These are phyloP conservation scores for Muraenolepis orangiensis DNA, from an alignment of 2,797 vertebrate species.

Conservation along the genomic window DNA sequence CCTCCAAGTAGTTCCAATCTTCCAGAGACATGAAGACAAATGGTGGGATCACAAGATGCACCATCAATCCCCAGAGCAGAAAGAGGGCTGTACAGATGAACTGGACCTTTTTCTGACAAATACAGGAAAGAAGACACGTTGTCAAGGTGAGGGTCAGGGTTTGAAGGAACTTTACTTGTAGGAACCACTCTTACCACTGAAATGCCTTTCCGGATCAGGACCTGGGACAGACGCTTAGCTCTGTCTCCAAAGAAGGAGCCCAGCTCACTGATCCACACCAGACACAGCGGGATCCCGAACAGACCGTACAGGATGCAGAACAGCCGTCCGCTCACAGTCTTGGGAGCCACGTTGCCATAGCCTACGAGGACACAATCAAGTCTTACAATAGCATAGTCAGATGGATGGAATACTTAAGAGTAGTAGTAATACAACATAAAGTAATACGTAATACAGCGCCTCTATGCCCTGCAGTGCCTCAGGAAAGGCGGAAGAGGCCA, in stretches of 20 bases:
- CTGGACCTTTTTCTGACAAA: slow-evolving; percentile 86
- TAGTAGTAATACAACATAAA: no score
- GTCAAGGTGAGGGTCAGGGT: background rate
- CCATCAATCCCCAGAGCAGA: slow-evolving; percentile 89
- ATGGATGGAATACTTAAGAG: no score
- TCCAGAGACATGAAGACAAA: slow-evolving; percentile 89
- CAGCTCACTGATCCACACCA: slow-evolving; percentile 94
- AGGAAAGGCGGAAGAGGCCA: no score
- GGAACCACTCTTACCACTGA: slow-evolving; percentile 78
- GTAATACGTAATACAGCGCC: no score
- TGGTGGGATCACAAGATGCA: slow-evolving; percentile 91
- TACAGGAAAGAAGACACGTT: background rate
- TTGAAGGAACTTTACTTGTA: background rate
- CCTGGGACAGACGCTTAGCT: slow-evolving; percentile 87
- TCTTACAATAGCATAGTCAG: no score
- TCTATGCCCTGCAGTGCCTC: no score
- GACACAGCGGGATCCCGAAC: slow-evolving; percentile 92
- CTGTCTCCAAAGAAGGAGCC: slow-evolving; percentile 95
- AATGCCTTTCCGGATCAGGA: slow-evolving; percentile 84
- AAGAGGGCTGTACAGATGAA: slow-evolving; percentile 88
- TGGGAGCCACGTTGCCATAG: slow-evolving; percentile 94
- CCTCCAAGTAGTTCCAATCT: slow-evolving; percentile 90
- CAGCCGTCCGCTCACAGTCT: slow-evolving; percentile 84
- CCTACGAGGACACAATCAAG: no score
- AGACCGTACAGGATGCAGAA: slow-evolving; percentile 97